Evolutionary conservation across 2,888 invertebrate genomes (phyloP).

Genomic region (Resseliella maxima): DNA sequence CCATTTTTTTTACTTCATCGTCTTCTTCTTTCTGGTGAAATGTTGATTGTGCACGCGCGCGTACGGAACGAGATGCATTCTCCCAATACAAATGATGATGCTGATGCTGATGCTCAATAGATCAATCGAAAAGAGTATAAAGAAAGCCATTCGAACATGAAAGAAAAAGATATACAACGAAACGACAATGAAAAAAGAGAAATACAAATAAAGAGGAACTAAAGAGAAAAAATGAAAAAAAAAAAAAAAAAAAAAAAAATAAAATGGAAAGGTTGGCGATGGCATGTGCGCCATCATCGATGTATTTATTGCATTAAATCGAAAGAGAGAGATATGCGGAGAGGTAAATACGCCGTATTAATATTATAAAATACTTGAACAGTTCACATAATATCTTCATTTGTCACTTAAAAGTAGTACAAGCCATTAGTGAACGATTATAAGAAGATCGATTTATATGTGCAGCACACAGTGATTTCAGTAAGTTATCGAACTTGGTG

Average conservation of each 20-base stretch:
- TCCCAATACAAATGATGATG: background rate
- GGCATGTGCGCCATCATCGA: too few relatives aligned
- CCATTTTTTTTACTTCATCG: background rate
- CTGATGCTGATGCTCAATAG: constrained; percentile 46
- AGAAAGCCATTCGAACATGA: background rate
- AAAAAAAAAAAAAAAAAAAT: constrained; percentile 3
- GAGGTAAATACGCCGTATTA: background rate
- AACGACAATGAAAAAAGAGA: background rate
- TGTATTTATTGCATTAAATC: too few relatives aligned
- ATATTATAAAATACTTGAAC: constrained; percentile 51
- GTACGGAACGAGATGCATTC: background rate
- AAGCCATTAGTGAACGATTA: constrained; percentile 50
- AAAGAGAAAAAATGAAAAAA: constrained; percentile 11
- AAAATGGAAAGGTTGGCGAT: constrained; percentile 32
- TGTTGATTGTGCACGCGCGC: constrained; percentile 7
- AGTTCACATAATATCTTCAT: constrained; percentile 55
- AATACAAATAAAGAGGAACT: background rate
- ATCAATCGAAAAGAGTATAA: background rate
- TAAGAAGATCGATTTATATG: background rate
- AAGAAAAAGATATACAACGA: background rate
- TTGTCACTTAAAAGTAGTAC: constrained; percentile 55
- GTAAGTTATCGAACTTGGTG: background rate
- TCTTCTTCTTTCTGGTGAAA: constrained; percentile 11
- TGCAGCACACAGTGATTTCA: background rate
- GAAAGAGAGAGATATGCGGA: background rate